Conservation (phyloP, 92 coral and sea anemone species). For the Umimayanthus chanpuru region DNA sequence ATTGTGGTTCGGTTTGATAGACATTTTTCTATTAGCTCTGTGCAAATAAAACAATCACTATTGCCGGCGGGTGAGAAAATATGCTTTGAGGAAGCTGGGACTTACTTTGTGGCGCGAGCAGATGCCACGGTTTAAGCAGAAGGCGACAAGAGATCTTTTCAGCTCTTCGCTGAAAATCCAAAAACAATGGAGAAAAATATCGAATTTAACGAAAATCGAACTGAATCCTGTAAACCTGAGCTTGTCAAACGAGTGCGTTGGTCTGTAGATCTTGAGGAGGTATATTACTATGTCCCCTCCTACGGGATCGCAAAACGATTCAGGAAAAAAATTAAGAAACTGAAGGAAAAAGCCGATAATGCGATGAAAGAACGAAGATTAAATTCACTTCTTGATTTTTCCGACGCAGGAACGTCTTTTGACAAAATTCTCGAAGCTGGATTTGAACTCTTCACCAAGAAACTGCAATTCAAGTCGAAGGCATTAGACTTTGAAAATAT, state of each 20-base stretch:
- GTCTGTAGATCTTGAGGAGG: slow-evolving; percentile 36
- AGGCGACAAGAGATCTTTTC: neutral
- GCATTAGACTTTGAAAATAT: slow-evolving; percentile 40
- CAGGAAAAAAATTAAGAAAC: neutral
- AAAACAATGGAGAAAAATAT: neutral
- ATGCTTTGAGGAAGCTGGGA: neutral
- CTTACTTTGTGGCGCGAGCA: neutral
- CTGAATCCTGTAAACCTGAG: neutral
- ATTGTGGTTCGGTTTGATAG: neutral
- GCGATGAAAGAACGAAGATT: slow-evolving; percentile 4
- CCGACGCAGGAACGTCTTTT: slow-evolving; percentile 21
- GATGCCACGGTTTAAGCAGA: neutral
- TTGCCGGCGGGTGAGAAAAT: neutral
- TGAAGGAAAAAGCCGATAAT: slow-evolving; percentile 31
- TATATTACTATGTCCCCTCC: slow-evolving; percentile 19
- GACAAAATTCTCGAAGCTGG: slow-evolving; percentile 29
- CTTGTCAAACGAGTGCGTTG: slow-evolving; percentile 29
- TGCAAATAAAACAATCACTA: neutral
- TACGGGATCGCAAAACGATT: slow-evolving; percentile 26
- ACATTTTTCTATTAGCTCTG: neutral
- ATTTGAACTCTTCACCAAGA: slow-evolving; percentile 25
- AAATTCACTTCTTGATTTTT: neutral
- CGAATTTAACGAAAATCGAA: neutral
- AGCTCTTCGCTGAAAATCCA: neutral
- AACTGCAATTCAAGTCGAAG: slow-evolving; percentile 25